Evolutionary conservation across 2,797 vertebrate genomes (phyloP).

Genomic region (Tragelaphus eurycerus): DNA sequence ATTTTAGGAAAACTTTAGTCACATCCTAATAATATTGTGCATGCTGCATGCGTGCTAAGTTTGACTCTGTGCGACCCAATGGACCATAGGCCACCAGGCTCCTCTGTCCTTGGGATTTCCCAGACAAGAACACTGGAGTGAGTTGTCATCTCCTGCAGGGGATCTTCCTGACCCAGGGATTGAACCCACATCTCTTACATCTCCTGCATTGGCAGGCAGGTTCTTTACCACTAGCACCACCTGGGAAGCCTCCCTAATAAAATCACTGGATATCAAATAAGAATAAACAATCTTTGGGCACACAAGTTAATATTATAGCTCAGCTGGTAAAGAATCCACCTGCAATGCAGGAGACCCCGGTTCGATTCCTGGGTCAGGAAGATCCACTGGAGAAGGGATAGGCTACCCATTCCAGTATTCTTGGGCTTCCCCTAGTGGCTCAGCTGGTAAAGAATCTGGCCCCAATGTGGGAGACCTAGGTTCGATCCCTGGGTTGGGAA

Average conservation of each 20-base stretch:
- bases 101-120: not conserved
- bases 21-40: not conserved
- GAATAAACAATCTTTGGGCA: not conserved
- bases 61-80: not conserved
- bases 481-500: not conserved
- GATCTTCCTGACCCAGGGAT: not conserved
- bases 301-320: not conserved
- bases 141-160: not conserved
- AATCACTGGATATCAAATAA: not conserved
- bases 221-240: not conserved
- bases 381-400: not conserved
- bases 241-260: not conserved
- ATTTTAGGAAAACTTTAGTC: not conserved
- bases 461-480: not conserved
- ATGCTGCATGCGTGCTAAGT: not conserved
- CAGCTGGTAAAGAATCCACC: not conserved
- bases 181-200: not conserved
- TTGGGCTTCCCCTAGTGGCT: not conserved
- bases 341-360: not conserved
- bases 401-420: not conserved
- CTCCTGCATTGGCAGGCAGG: not conserved
- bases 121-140: not conserved
- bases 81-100: not conserved
- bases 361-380: not conserved
- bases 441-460: not conserved